Evolutionary conservation across 1,140 invertebrate genomes (phyloP).

Genomic region (Acromyrmex heyeri): DNA sequence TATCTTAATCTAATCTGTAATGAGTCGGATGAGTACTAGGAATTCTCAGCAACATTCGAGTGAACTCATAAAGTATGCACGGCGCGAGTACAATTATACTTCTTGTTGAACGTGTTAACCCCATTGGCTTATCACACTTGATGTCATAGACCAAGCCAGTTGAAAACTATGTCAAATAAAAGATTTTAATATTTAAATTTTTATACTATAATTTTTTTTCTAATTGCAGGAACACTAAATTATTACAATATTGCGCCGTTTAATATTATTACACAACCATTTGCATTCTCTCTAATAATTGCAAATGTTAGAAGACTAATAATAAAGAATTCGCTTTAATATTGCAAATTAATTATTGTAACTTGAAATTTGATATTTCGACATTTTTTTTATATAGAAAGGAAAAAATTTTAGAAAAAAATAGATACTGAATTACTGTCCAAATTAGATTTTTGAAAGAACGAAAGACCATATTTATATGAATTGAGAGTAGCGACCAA

Average conservation of each 20-base stretch:
- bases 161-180: neutral
- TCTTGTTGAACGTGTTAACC: constrained; percentile 44
- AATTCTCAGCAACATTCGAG: constrained; percentile 55
- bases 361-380: neutral
- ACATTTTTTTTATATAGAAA: neutral
- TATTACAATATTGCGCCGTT: neutral
- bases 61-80: constrained; percentile 56
- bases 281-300: neutral
- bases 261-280: neutral
- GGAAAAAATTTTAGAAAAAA: neutral
- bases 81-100: constrained; percentile 59
- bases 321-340: neutral
- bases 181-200: neutral
- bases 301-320: neutral
- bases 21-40: constrained; percentile 65
- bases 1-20: constrained; percentile 50
- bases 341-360: neutral
- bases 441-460: neutral
- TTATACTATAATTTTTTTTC: neutral
- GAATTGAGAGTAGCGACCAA: neutral
- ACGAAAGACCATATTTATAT: neutral
- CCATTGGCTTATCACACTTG: constrained; percentile 32
- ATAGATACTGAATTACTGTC: neutral
- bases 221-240: neutral
- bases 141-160: neutral